Evolutionary conservation across 2,888 invertebrate species (phyloP).

Genomic region (Cephus sareptanus): DNA sequence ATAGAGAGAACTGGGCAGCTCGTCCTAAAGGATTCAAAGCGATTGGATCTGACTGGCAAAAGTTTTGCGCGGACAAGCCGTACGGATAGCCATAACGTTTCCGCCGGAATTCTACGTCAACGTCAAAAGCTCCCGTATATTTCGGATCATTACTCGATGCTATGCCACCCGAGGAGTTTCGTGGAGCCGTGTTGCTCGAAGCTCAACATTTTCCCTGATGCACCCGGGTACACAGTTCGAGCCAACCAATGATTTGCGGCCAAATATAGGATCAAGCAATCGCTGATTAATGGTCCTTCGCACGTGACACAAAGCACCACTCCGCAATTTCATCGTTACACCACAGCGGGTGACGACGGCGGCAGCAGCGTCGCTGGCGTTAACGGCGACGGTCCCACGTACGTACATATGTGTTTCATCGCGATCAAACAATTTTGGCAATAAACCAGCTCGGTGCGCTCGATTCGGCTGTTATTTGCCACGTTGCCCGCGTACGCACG

Average conservation of each 20-base stretch:
- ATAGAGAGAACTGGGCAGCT: background rate
- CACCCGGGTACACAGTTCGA: background rate
- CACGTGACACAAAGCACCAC: constrained; percentile 8
- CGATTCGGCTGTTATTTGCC: constrained; percentile 29
- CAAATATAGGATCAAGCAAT: constrained; percentile 13
- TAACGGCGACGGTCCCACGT: background rate
- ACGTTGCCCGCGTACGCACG: constrained; percentile 2
- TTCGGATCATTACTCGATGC: background rate
- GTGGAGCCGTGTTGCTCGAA: background rate
- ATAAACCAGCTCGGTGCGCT: constrained; percentile 28
- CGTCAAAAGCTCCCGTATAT: background rate
- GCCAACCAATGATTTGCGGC: constrained; percentile 11
- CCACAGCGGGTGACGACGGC: background rate
- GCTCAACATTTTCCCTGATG: background rate
- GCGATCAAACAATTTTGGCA: constrained; percentile 28
- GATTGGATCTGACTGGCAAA: background rate
- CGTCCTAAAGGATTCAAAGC: background rate
- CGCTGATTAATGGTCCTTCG: constrained; percentile 19
- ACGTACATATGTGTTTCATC: background rate
- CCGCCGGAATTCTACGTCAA: background rate
- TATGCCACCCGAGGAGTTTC: background rate
- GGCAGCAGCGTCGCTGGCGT: no score
- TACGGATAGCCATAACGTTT: background rate
- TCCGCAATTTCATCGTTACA: constrained; percentile 12
- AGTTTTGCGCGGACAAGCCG: background rate